A percentile compares a stretch with the other conserved stretches of the same genome.
These are phyloP conservation scores for Teleogryllus oceanicus DNA, from an alignment of 2,888 invertebrate genomes.

Conservation along the genomic window DNA sequence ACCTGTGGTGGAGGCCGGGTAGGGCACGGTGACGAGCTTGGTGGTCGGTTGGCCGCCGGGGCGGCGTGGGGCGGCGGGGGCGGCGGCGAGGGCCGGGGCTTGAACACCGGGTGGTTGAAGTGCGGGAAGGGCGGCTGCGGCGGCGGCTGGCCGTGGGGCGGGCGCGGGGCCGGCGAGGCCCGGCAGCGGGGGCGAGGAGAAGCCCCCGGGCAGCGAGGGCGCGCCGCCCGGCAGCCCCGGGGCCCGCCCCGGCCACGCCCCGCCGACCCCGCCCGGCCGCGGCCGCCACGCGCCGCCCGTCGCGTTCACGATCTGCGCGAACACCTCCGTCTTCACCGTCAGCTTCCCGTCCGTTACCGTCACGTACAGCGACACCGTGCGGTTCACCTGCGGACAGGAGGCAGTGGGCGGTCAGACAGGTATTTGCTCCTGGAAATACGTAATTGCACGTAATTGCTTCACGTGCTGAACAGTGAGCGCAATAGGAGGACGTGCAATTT, in stretches of 20 bases:
- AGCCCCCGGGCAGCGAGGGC: not conserved
- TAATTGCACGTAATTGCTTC: no score
- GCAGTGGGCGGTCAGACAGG: no score
- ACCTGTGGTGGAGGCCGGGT: constrained; percentile 42
- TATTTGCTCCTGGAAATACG: no score
- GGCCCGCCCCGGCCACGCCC: constrained; percentile 22
- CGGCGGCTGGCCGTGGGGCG: constrained; percentile 42
- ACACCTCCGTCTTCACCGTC: constrained; percentile 65
- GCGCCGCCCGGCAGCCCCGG: constrained; percentile 24
- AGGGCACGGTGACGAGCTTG: constrained; percentile 67
- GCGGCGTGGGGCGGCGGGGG: not conserved
- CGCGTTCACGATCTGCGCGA: constrained; percentile 54
- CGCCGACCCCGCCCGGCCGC: constrained; percentile 38
- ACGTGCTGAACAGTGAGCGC: no score
- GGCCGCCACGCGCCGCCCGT: constrained; percentile 36
- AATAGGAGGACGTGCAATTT: no score
- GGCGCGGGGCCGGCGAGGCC: constrained; percentile 38
- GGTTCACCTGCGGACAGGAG: constrained; percentile 55
- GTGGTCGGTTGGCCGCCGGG: constrained; percentile 46
- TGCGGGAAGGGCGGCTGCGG: constrained; percentile 36
- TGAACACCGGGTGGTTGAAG: not conserved
- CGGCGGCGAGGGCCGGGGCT: constrained; percentile 18
- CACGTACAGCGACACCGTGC: constrained; percentile 64
- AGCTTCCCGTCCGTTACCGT: constrained; percentile 64
- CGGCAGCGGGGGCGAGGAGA: constrained; percentile 22